Evolutionary conservation across 2,797 vertebrate genomes (phyloP).

Genomic region (Melanotaenia pygmaea): DNA sequence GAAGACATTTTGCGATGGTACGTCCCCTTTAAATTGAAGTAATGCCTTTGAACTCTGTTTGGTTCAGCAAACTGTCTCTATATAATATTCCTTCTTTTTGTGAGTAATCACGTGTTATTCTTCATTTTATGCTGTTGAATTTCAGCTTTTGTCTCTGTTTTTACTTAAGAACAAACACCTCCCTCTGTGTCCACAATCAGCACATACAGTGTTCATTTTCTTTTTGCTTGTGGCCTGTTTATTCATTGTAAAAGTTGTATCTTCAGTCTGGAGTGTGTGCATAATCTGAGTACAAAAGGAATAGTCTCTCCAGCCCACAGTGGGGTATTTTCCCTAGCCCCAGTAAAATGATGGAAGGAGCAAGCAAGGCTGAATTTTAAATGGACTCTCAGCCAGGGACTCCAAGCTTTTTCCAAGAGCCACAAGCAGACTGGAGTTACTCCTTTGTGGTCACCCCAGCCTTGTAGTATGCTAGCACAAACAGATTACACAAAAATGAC

Average conservation of each 20-base stretch:
- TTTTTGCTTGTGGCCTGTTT: conserved; percentile 31
- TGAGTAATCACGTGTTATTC: conserved; percentile 12
- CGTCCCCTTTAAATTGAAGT: not conserved
- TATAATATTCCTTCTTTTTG: conserved; percentile 20
- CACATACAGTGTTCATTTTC: conserved; percentile 12
- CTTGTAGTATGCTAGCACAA: conserved; percentile 70
- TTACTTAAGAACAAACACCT: conserved; percentile 51
- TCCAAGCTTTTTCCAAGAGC: conserved; percentile 69
- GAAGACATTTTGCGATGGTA: not conserved
- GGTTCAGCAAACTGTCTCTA: not conserved
- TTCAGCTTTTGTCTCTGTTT: conserved; percentile 20
- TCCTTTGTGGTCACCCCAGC: conserved; percentile 67
- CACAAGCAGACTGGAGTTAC: conserved; percentile 73
- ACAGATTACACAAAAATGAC: conserved; percentile 78
- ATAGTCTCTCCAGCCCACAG: conserved; percentile 34
- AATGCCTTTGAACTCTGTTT: conserved; percentile 2
- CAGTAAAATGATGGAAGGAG: conserved; percentile 59
- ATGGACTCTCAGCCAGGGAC: conserved; percentile 52
- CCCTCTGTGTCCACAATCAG: conserved; percentile 29
- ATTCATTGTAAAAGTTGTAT: conserved; percentile 38
- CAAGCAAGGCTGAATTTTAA: conserved; percentile 50
- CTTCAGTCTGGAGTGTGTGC: conserved; percentile 41
- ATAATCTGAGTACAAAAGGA: conserved; percentile 36
- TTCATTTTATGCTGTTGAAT: conserved; percentile 8
- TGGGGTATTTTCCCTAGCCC: conserved; percentile 40